A percentile compares a stretch with the other conserved stretches of the same genome.
These are phyloP conservation scores for Drepanosiphum platanoidis DNA, from an alignment of 2,888 invertebrate genomes.

Conservation along the genomic window DNA sequence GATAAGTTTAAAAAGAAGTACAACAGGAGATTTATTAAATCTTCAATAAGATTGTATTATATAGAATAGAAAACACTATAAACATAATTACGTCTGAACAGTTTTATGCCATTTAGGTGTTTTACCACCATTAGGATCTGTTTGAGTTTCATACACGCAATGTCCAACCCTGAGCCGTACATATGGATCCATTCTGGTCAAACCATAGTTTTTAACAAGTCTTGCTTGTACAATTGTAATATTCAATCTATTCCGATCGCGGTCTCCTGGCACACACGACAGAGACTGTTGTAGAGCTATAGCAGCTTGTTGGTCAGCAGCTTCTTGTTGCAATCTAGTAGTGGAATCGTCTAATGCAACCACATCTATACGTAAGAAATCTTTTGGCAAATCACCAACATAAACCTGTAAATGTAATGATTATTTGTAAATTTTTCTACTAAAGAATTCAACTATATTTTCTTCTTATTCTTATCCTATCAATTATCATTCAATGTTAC, in stretches of 20 bases:
- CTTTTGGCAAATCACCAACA: constrained; percentile 81
- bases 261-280: constrained; percentile 67
- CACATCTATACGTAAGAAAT: constrained; percentile 76
- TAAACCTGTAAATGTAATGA: constrained; percentile 72
- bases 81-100: constrained; percentile 76
- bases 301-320: constrained; percentile 82
- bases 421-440: no score
- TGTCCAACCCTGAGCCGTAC: constrained; percentile 92
- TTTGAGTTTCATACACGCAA: constrained; percentile 94
- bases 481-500: no score
- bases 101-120: constrained; percentile 96
- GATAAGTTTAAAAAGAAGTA: not conserved
- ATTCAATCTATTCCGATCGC: constrained; percentile 77
- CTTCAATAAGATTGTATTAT: not conserved
- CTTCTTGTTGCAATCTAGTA: constrained; percentile 72
- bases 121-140: constrained; percentile 93
- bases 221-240: constrained; percentile 88
- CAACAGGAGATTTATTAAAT: not conserved
- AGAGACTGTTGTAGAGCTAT: constrained; percentile 76
- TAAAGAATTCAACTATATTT: no score
- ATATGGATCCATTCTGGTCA: constrained; percentile 96
- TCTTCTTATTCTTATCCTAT: no score
- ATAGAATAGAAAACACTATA: not conserved
- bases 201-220: constrained; percentile 93
- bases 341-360: constrained; percentile 68